Conservation (phyloP, 1,140 invertebrate genomes). For the Olivierus martensii region DNA sequence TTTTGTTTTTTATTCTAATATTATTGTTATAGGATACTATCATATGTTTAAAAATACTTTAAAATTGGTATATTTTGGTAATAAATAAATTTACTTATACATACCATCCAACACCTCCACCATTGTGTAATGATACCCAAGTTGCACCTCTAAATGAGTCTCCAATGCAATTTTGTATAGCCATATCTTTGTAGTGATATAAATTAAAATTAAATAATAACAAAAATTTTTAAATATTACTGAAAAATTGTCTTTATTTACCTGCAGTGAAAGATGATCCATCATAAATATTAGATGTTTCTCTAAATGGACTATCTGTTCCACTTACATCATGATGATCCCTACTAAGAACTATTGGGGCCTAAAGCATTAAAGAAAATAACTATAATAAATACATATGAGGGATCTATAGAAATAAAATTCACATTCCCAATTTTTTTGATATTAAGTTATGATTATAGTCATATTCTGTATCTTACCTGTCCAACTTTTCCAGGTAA, state of each 20-base stretch:
- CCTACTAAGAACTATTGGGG: conserved; percentile 45
- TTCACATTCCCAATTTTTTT: no score
- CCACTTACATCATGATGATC: conserved; percentile 58
- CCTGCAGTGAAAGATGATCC: conserved; percentile 49
- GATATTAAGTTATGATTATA: no score
- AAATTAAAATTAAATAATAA: neutral
- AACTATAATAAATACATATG: no score
- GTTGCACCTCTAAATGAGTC: conserved; percentile 51
- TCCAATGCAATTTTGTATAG: conserved; percentile 51
- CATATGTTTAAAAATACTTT: no score
- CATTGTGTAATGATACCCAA: conserved; percentile 54
- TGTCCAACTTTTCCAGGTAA: no score
- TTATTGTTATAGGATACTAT: no score
- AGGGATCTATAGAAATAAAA: no score
- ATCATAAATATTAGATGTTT: conserved; percentile 52
- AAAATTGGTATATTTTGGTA: no score
- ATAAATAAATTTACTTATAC: conserved; percentile 5
- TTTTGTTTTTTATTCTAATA: no score
- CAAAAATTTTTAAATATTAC: neutral
- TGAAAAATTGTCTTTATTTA: conserved; percentile 12
- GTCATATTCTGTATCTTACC: no score
- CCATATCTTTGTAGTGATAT: conserved; percentile 41
- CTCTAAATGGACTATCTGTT: conserved; percentile 50
- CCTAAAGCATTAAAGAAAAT: conserved; percentile 28
- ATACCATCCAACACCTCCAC: conserved; percentile 52